These are phyloP conservation scores for Lepas anatifera DNA, from an alignment of 2,888 invertebrate genomes.

Conservation along the genomic window DNA sequence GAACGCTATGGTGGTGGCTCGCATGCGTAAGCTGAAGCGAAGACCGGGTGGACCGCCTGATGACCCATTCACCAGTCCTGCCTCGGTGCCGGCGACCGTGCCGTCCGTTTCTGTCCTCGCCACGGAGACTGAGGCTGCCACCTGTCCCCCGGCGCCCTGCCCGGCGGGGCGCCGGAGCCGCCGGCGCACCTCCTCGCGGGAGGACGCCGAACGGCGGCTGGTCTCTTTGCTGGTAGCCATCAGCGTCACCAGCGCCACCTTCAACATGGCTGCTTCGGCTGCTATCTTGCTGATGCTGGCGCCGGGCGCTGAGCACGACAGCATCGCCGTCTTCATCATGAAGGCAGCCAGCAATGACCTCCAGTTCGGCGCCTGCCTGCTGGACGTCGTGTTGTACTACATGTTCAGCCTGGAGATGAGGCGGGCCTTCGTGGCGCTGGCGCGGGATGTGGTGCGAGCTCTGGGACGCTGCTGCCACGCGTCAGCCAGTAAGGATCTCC, in stretches of 20 bases:
- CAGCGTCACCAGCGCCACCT: neutral
- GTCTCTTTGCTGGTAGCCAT: neutral
- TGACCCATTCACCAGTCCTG: too few relatives aligned
- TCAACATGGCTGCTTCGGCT: neutral
- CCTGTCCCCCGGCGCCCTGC: neutral
- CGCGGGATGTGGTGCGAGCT: too few relatives aligned
- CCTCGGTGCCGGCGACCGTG: neutral
- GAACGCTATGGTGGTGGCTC: neutral
- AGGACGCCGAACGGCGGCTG: neutral
- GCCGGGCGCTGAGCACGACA: neutral
- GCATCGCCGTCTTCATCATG: neutral
- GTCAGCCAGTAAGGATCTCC: too few relatives aligned
- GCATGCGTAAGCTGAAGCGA: neutral
- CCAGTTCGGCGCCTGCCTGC: neutral
- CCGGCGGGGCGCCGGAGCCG: neutral
- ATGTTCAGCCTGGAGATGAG: slow-evolving; percentile 5
- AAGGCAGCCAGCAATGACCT: neutral
- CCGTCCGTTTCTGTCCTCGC: neutral
- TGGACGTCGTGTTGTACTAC: slow-evolving; percentile 1
- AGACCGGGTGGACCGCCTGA: too few relatives aligned
- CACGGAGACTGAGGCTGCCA: neutral
- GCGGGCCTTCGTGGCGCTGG: neutral
- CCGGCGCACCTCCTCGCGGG: neutral
- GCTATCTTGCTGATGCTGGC: neutral
- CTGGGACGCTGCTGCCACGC: too few relatives aligned